phyloP scores from a whole-genome alignment of 2,113 vertebrate genomes.

The Aptenodytes patagonicus region DNA sequence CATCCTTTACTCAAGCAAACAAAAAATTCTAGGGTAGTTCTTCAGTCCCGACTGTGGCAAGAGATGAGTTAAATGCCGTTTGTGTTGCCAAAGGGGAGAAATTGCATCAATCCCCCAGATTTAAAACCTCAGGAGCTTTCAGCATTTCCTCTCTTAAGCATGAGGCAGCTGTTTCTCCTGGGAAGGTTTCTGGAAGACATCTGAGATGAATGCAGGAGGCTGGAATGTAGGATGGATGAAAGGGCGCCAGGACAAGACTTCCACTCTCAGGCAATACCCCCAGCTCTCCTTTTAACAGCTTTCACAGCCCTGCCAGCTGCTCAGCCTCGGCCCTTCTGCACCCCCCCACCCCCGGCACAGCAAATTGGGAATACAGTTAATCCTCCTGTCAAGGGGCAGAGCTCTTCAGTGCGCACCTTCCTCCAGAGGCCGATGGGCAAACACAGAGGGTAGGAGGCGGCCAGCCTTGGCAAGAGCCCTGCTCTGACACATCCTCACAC shows the following conservation, averaged over 20 bases:
- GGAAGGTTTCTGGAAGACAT: constrained; percentile 69
- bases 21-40: not conserved
- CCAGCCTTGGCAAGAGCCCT: not conserved
- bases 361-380: not conserved
- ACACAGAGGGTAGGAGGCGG: not conserved
- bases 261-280: not conserved
- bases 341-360: not conserved
- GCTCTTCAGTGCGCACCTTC: not conserved
- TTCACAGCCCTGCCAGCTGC: not conserved
- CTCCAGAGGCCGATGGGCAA: not conserved
- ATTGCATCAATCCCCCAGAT: constrained; percentile 32
- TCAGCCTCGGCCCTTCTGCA: not conserved
- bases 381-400: not conserved
- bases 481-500: constrained; percentile 22
- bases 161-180: constrained; percentile 70
- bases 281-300: not conserved
- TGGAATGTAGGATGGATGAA: constrained; percentile 63
- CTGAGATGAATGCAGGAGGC: constrained; percentile 59
- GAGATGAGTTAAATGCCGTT: constrained; percentile 11
- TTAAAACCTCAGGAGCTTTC: constrained; percentile 41
- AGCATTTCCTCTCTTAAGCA: constrained; percentile 56
- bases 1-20: not conserved
- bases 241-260: constrained; percentile 19
- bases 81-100: constrained; percentile 37
- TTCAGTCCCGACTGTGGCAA: not conserved